Base-by-base conservation (phyloP, 2,113 vertebrate genomes). In the Hystrix cristata region DNA sequence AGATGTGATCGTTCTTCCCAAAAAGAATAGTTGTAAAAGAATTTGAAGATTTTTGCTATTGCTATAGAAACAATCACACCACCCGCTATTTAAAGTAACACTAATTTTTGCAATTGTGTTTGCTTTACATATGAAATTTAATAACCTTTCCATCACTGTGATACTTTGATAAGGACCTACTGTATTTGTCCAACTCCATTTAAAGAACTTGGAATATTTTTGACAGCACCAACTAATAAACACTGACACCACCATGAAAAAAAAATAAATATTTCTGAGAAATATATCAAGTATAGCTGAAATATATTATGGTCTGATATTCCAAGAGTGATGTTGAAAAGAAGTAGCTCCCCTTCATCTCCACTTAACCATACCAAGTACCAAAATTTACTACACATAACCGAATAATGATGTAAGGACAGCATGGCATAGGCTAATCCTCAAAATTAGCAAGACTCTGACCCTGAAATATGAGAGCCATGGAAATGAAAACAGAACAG, bases 1-100 rank as follows among this genome's bases (percentile, higher is more conserved):
- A 38, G 71, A 79, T 84, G 51, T 48, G 3, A 93, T 15, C 31
- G 53, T 62, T 83, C 19, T 95, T 83, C 21, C 62, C 67, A 59
- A 51, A 97, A 89, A 29, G 19, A 82, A 51, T 31, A 69, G 80
- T 60, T 94, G 91, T 72, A 91, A 91, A 95, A 81, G 13, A 83
- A 31, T 96, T 74, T 67, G 21, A 90, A 81, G 48, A 48, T 51
- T 78, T 34, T 91, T 97, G 90, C 67, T 89, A 96, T 95, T 93
- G 87, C 71, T 82, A 94, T 96, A 95, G 88, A 97, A 97, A 98
- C 84, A 90, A 94, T 43, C 78, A 91, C 16, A 83, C 25, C 7
- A 79, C 51, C 13, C 60, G 23, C 71, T 82, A 94, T 96, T 97
- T 88, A 95, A 79, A 97, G 59, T 88, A 89, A 88, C 34, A 81